Evolutionary conservation across 2,888 invertebrate genomes (phyloP).

Genomic region (Synanthedon andrenaeformis): DNA sequence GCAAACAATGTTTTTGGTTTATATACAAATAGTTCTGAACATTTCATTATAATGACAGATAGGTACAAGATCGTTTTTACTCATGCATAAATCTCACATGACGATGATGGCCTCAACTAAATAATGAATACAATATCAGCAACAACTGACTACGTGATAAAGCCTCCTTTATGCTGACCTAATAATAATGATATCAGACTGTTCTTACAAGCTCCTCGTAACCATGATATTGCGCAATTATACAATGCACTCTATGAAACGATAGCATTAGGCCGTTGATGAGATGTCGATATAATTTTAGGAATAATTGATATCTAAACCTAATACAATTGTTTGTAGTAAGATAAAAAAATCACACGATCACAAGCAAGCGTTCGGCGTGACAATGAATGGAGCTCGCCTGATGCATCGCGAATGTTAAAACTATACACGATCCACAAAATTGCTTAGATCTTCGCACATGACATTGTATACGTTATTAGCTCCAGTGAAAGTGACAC

Average conservation of each 20-base stretch:
- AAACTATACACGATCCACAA: neutral
- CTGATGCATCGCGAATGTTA: constrained; percentile 55
- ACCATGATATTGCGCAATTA: neutral
- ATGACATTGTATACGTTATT: constrained; percentile 15
- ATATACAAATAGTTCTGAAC: too few relatives aligned
- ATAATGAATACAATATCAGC: neutral
- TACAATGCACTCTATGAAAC: constrained; percentile 4
- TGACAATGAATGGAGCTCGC: constrained; percentile 33
- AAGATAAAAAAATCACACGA: constrained; percentile 42
- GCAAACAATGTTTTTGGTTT: too few relatives aligned
- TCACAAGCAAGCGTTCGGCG: constrained; percentile 58
- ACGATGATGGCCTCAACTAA: neutral
- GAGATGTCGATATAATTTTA: constrained; percentile 11
- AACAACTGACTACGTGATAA: constrained; percentile 1
- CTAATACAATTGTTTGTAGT: constrained; percentile 24
- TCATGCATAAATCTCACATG: neutral
- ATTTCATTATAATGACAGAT: too few relatives aligned
- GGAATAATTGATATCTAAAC: constrained; percentile 20
- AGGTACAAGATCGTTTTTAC: too few relatives aligned
- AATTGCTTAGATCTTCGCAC: neutral
- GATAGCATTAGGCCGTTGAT: constrained; percentile 15
- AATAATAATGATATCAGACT: neutral
- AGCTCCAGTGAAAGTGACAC: constrained; percentile 40
- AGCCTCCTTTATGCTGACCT: constrained; percentile 1
- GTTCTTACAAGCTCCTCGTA: neutral